Conservation (phyloP, 2,113 vertebrate species). For the Nycticryphes semicollaris region DNA sequence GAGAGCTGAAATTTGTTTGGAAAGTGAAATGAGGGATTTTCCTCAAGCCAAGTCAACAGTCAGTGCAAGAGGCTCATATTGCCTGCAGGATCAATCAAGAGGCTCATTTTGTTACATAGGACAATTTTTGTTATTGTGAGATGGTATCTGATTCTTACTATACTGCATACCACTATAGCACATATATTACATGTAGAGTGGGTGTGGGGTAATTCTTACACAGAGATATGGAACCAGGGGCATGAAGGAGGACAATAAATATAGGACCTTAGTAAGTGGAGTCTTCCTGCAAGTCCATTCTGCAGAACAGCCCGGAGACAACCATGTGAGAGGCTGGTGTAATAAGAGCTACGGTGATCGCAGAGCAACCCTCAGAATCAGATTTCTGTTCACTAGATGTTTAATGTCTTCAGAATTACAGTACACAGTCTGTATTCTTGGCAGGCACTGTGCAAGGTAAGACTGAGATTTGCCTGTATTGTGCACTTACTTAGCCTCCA, state of each 20-base stretch:
- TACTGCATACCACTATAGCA: neutral
- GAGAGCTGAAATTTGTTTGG: neutral
- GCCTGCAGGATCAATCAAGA: neutral
- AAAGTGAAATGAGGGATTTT: neutral
- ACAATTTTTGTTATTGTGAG: neutral
- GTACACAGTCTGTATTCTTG: neutral
- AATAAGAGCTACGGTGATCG: neutral
- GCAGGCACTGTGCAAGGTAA: neutral
- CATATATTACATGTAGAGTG: neutral
- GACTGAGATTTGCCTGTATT: neutral
- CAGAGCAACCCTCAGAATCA: neutral
- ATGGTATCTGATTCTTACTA: neutral
- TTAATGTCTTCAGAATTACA: neutral
- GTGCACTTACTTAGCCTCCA: neutral
- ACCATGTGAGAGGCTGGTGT: neutral
- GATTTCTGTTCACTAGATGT: neutral
- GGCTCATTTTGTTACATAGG: neutral
- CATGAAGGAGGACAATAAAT: neutral
- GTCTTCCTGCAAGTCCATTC: neutral
- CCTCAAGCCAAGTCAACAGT: neutral
- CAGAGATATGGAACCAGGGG: neutral
- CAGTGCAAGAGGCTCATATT: neutral
- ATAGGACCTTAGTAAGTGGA: neutral
- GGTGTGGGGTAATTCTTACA: neutral
- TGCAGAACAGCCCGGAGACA: neutral